These are phyloP conservation scores for Rhineura floridana DNA, from an alignment of 2,113 vertebrate genomes.

Conservation along the genomic window DNA sequence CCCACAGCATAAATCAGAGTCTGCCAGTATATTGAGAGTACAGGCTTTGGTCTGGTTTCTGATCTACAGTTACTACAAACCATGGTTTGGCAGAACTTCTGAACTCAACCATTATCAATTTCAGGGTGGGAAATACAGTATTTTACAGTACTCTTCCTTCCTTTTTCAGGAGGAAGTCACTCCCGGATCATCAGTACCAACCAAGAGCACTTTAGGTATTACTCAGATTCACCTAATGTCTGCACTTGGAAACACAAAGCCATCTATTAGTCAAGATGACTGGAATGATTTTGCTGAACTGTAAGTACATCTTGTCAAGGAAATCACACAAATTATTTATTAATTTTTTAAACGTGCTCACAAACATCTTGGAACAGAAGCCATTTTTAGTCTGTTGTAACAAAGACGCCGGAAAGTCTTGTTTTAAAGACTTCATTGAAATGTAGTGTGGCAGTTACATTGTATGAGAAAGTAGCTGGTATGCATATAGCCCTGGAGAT, in stretches of 20 bases:
- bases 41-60: neutral
- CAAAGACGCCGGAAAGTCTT: neutral
- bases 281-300: constrained; percentile 87
- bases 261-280: constrained; percentile 87
- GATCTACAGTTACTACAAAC: neutral
- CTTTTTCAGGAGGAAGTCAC: constrained; percentile 78
- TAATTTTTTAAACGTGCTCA: neutral
- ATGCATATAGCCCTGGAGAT: neutral
- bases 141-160: neutral
- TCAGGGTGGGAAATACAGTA: constrained; percentile 7
- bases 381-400: neutral
- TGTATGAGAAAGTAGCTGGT: neutral
- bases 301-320: constrained; percentile 76
- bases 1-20: neutral
- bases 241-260: constrained; percentile 82
- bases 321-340: constrained; percentile 12
- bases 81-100: neutral
- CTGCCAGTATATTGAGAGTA: neutral
- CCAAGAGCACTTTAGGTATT: constrained; percentile 75
- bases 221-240: constrained; percentile 81
- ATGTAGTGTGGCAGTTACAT: neutral
- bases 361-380: neutral
- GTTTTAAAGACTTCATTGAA: neutral
- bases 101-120: neutral
- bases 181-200: constrained; percentile 65